phyloP scores from a whole-genome alignment of 1,140 invertebrate species.

The Eriosoma lanigerum region DNA sequence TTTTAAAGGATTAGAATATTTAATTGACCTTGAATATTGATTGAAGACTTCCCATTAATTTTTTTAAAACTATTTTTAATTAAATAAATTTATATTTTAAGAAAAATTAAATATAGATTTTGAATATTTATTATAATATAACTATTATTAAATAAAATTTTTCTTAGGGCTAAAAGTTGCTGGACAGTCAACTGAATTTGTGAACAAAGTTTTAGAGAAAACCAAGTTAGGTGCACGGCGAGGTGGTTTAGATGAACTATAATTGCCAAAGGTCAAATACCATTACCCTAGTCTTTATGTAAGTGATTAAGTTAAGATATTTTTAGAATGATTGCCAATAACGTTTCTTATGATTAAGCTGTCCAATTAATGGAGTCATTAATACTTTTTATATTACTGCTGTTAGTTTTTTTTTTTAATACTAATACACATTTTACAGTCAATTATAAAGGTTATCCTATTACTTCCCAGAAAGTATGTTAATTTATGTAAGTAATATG shows the following conservation, averaged over 20 bases:
- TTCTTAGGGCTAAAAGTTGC: conserved; percentile 75
- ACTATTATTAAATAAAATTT: no score
- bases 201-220: conserved; percentile 81
- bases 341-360: conserved; percentile 21
- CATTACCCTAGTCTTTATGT: conserved; percentile 46
- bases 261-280: conserved; percentile 40
- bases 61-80: no score
- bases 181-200: conserved; percentile 81
- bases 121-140: no score
- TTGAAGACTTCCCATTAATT: no score
- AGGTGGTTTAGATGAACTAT: conserved; percentile 66
- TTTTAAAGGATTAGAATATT: no score
- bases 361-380: conserved; percentile 32
- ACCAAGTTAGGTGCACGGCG: conserved; percentile 67
- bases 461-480: conserved; percentile 26
- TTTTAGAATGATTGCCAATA: background rate
- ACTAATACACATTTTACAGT: conserved; percentile 28
- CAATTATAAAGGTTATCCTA: conserved; percentile 37
- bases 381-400: conserved; percentile 15
- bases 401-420: conserved; percentile 20
- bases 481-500: background rate
- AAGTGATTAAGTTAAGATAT: conserved; percentile 1
- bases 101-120: no score
- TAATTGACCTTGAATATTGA: no score
- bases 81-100: no score